Conservation (phyloP, 2,888 invertebrate genomes). For the Xestia ashworthii region DNA sequence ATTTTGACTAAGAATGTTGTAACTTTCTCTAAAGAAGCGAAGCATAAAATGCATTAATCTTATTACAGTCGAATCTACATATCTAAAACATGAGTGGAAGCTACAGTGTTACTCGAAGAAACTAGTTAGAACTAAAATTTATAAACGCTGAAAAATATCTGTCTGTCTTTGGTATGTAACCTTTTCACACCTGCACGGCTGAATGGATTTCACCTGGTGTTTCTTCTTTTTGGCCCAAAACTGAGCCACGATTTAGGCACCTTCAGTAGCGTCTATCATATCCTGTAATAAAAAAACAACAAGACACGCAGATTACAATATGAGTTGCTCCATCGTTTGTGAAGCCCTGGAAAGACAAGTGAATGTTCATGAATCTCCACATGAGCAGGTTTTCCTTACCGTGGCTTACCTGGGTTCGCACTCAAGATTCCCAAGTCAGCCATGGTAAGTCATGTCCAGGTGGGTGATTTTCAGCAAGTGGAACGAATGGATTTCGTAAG, state of each 20-base stretch:
- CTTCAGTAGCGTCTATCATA: too few species aligned
- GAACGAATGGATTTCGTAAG: too few species aligned
- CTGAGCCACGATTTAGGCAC: too few species aligned
- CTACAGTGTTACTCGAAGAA: not conserved
- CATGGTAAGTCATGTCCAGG: too few species aligned
- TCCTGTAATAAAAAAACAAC: not conserved
- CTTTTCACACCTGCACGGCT: too few species aligned
- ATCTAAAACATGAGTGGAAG: not conserved
- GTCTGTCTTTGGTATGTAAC: not conserved
- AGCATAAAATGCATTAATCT: not conserved
- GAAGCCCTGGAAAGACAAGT: too few species aligned
- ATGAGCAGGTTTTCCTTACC: not conserved
- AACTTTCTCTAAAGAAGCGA: not conserved
- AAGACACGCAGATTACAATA: not conserved
- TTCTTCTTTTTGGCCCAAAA: too few species aligned
- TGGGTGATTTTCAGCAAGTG: not conserved
- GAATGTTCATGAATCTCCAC: not conserved
- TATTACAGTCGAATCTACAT: not conserved
- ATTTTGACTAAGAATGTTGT: not conserved
- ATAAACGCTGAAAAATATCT: not conserved
- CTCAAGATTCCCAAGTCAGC: not conserved
- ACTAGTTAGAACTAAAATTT: not conserved
- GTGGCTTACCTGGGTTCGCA: not conserved
- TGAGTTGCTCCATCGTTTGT: not conserved
- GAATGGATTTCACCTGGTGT: not conserved